These are phyloP conservation scores for Colletes gigas DNA, from an alignment of 1,140 invertebrate species.

Conservation along the genomic window DNA sequence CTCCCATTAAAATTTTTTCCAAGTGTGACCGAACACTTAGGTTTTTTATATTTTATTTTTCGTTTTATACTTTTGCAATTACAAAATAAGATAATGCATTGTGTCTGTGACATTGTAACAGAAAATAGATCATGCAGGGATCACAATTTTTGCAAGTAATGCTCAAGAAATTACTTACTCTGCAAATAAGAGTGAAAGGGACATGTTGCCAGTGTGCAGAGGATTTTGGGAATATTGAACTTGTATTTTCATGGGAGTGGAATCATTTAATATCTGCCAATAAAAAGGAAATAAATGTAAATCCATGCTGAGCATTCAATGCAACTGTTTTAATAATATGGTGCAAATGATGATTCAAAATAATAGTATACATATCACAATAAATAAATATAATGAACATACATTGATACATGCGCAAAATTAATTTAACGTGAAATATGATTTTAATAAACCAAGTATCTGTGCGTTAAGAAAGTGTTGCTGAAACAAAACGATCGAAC, in stretches of 20 bases:
- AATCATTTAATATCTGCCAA: slow-evolving; percentile 44
- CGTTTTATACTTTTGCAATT: neutral
- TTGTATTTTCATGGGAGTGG: slow-evolving; percentile 33
- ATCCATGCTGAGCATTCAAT: slow-evolving; percentile 14
- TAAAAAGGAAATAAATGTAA: slow-evolving; percentile 36
- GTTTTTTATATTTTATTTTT: neutral
- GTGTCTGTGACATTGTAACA: neutral
- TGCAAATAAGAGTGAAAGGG: slow-evolving; percentile 30
- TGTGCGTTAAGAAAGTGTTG: slow-evolving; percentile 15
- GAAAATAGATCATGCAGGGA: slow-evolving; percentile 18
- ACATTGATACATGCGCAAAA: slow-evolving; percentile 40
- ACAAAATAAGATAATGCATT: neutral
- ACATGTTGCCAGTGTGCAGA: slow-evolving; percentile 31
- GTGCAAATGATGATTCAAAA: slow-evolving; percentile 29
- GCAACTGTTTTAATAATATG: slow-evolving; percentile 33
- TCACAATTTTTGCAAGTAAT: slow-evolving; percentile 8
- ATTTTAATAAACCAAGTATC: slow-evolving; percentile 8
- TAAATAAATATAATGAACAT: slow-evolving; percentile 54
- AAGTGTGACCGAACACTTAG: too few species aligned
- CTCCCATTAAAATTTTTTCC: too few species aligned
- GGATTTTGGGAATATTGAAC: slow-evolving; percentile 47
- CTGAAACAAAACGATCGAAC: neutral
- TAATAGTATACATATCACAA: slow-evolving; percentile 37
- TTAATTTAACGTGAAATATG: neutral
- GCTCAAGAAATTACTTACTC: slow-evolving; percentile 37